Evolutionary conservation across 1,140 invertebrate species (phyloP).

Genomic region (Ips nitidus): DNA sequence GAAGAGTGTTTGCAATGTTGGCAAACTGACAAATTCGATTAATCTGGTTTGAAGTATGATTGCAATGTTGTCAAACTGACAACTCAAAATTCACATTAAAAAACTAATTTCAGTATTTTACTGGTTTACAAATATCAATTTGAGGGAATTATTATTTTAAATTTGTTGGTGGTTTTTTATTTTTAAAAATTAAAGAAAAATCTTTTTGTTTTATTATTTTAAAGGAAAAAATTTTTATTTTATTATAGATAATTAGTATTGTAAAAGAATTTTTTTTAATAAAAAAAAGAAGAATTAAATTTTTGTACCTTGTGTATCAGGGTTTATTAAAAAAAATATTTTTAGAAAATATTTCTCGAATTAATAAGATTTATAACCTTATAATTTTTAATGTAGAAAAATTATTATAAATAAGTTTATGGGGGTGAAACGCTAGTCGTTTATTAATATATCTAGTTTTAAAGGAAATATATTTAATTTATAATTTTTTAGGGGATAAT

Average conservation of each 20-base stretch:
- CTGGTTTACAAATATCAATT: too few relatives aligned
- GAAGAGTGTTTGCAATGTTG: too few relatives aligned
- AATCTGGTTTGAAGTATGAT: too few relatives aligned
- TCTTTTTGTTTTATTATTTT: slow-evolving; percentile 52
- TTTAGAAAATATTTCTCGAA: slow-evolving; percentile 56
- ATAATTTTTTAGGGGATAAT: not conserved
- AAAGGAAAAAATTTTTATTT: slow-evolving; percentile 52
- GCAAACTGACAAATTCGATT: too few relatives aligned
- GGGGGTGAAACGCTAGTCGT: slow-evolving; percentile 63
- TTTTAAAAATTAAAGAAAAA: slow-evolving; percentile 46
- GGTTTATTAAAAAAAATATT: slow-evolving; percentile 59
- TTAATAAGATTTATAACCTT: slow-evolving; percentile 57
- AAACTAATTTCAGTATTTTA: too few relatives aligned
- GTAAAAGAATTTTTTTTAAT: slow-evolving; percentile 41
- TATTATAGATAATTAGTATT: slow-evolving; percentile 57
- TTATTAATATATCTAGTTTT: slow-evolving; percentile 66
- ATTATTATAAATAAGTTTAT: slow-evolving; percentile 61
- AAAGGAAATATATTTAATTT: slow-evolving; percentile 63
- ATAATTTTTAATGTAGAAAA: slow-evolving; percentile 57
- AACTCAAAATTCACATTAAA: too few relatives aligned
- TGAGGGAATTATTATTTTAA: slow-evolving; percentile 48
- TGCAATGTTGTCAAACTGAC: too few relatives aligned
- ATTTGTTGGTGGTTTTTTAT: slow-evolving; percentile 30
- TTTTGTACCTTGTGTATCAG: slow-evolving; percentile 68
- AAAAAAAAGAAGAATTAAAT: slow-evolving; percentile 55